Percentiles rank a stretch among this genome's conserved stretches.
These are phyloP conservation scores for Cherax destructor DNA, from an alignment of 1,140 invertebrate genomes.

Conservation along the genomic window DNA sequence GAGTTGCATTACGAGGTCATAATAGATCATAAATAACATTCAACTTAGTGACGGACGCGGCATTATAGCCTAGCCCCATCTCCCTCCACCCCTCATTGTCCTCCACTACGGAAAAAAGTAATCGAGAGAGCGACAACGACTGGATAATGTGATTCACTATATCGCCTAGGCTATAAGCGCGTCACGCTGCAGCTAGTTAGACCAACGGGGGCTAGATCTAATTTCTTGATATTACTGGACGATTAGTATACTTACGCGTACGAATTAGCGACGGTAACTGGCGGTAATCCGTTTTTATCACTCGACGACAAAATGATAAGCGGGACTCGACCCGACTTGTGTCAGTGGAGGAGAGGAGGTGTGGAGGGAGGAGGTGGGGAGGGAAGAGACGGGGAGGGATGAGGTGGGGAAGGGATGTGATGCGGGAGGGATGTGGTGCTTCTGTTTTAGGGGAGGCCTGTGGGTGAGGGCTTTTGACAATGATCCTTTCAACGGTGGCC, in stretches of 20 bases:
- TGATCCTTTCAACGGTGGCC: too few species aligned
- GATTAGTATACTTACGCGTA: slow-evolving; percentile 46
- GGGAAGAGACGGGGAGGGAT: not conserved
- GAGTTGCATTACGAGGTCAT: not conserved
- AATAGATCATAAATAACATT: slow-evolving; percentile 7
- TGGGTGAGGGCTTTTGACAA: too few species aligned
- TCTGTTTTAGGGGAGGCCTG: not conserved
- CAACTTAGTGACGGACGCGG: not conserved
- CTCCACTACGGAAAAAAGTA: not conserved
- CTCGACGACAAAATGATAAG: slow-evolving; percentile 27
- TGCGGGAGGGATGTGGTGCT: not conserved
- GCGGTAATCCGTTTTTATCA: slow-evolving; percentile 40
- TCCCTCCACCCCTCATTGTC: not conserved
- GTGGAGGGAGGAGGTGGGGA: not conserved
- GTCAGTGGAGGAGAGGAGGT: not conserved
- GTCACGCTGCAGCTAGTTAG: not conserved
- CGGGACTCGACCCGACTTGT: not conserved
- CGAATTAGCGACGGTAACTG: slow-evolving; percentile 22
- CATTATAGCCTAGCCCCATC: slow-evolving; percentile 11
- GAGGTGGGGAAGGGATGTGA: too few species aligned
- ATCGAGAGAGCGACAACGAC: not conserved
- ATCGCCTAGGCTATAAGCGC: not conserved
- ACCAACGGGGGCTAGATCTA: slow-evolving; percentile 14
- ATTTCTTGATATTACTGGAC: slow-evolving; percentile 51
- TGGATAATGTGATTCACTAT: not conserved